A percentile compares a stretch with the other conserved stretches of the same genome.
phyloP scores from a whole-genome alignment of 2,888 invertebrate genomes.

The Anaspis maculata region DNA sequence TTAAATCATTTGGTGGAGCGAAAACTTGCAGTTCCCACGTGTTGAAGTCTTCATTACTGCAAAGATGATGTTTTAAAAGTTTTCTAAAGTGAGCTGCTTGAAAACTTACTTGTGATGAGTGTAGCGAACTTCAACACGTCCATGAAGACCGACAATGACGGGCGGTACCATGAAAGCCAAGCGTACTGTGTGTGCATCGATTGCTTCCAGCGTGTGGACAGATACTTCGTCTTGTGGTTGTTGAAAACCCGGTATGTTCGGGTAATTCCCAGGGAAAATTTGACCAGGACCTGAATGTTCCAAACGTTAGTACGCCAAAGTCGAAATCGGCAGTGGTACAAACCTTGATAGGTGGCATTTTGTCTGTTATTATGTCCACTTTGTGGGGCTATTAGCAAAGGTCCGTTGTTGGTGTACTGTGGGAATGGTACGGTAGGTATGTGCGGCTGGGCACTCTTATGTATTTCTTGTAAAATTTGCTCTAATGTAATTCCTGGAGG shows the following conservation, averaged over 20 bases:
- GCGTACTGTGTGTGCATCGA: conserved; percentile 71
- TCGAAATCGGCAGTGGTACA: conserved; percentile 13
- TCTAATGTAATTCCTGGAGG: conserved; percentile 33
- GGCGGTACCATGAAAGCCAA: conserved; percentile 76
- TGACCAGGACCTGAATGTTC: conserved; percentile 6
- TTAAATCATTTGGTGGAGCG: conserved; percentile 76
- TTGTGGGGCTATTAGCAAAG: conserved; percentile 26
- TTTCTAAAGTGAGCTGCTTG: too few species aligned
- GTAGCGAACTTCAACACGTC: conserved; percentile 79
- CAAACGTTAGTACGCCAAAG: not conserved
- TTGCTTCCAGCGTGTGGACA: conserved; percentile 56
- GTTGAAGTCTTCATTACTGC: conserved; percentile 50
- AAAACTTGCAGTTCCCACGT: conserved; percentile 80
- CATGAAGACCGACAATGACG: conserved; percentile 75
- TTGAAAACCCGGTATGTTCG: conserved; percentile 34
- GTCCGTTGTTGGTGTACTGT: conserved; percentile 23
- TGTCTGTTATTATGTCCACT: conserved; percentile 29
- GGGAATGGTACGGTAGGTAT: conserved; percentile 11
- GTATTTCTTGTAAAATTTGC: conserved; percentile 37
- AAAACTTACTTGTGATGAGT: conserved; percentile 64
- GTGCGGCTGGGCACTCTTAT: conserved; percentile 28
- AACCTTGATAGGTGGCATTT: conserved; percentile 31
- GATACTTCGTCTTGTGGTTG: conserved; percentile 44
- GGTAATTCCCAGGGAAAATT: conserved; percentile 33
- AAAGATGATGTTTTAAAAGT: too few species aligned